Evolutionary conservation across 2,888 invertebrate genomes (phyloP), one percentile per base, ranked within the genome.

Genomic region (Strigamia crassipes): DNA sequence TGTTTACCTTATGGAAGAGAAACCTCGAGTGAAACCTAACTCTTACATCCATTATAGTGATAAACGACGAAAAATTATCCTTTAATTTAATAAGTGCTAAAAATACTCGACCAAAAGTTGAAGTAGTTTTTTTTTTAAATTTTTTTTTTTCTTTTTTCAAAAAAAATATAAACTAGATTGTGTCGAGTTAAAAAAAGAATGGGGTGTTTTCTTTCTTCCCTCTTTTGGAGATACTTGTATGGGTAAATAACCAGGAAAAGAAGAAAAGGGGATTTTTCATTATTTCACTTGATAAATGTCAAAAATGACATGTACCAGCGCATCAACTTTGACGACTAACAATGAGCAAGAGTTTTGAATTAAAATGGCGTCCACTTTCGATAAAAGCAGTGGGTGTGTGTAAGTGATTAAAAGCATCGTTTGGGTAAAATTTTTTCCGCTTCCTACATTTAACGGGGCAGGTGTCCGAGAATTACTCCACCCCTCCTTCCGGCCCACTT

Each of bases 401-500:
- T 1, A 27, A 12, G 73, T 73, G 73, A 73, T 73, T 73, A 73
- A n/a, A 10, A 23, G 31, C 31, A 27, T 27, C 73, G 31, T 73
- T 73, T 31, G 27, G n/a, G 73, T 73, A 73, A 73, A 73, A 73
- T 73, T 73, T 56, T 73, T 31, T 27, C 73, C 73, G 73, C 73
- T 73, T 73, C 73, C 66, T 66, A 66, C 66, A 66, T 66, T 66
- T 66, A 66, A 66, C 66, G 66, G 73, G 73, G 73, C 73, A 73
- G 73, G 73, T 73, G 73, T 73, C 73, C 73, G 73, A 73, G 12
- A 31, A 23, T 73, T 27, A 31, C 73, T 31, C 73, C 31, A 31
- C 73, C 73, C 73, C 73, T 73, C 73, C 38, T 73, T 73, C 73
- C 73, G 73, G 73, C 73, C 73, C 73, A 73, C 73, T 73, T 73